Base-by-base conservation (phyloP, 1,140 invertebrate genomes). In the Macrosteles quadrilineatus region DNA sequence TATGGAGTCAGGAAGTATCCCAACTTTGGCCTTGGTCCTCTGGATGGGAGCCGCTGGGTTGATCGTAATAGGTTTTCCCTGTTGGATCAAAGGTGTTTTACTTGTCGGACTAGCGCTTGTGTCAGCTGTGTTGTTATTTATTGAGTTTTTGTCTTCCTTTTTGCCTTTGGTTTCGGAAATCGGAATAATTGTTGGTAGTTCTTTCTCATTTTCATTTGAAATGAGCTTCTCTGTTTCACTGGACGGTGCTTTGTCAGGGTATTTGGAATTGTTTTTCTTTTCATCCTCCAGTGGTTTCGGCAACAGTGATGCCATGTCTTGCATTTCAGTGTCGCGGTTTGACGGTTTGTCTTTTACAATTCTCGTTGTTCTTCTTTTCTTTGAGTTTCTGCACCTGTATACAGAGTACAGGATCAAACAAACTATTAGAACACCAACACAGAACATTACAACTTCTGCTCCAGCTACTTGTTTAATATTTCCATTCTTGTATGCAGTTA, bases 241-340 rank as follows among this genome's bases (percentile, higher is more conserved):
- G n/a, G 71, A 66, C 30, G 65, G 36, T 21, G 45, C 53, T 70
- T 72, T 68, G 30, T 68, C 45, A 1, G 71, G 59, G 43, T 72
- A 72, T 14, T 67, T 71, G 21, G 25, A 36, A 30, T 45, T 43
- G 3, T 47, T 50, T 62, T 71, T 74, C 3, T 68, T 53, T 29
- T 70, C 74, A 14, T 75, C 72, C 29, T 73, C 71, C 1, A 67
- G 31, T 14, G 72, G 62, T 57, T 73, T 73, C 14, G 74, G 74
- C 25, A 75, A 59, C 14, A 76, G 71, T 27, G 68, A 67, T 2
- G 71, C 66, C 62, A 76, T 73, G 21, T 76, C 75, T 67, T 75
- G 75, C 53, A 76, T 21, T 67, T 76, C 75, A 19, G 75, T 75
- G 14, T 70, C 72, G 0, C 59, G 36, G 50, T 70, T 68, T 3